These are phyloP conservation scores for Gymnothorax reevesii DNA, from an alignment of 2,797 vertebrate species.

Conservation along the genomic window DNA sequence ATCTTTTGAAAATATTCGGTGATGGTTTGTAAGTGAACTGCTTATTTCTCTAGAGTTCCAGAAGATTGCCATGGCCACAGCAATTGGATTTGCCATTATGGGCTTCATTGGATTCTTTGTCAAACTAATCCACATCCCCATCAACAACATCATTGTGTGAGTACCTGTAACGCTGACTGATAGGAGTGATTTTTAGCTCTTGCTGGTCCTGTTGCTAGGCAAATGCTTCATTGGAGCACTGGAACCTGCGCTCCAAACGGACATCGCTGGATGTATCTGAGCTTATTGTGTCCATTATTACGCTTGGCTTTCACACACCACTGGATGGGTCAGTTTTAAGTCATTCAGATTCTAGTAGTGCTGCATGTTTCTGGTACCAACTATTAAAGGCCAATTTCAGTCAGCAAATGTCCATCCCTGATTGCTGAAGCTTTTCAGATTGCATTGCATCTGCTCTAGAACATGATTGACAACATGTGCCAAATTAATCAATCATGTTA, in stretches of 20 bases:
- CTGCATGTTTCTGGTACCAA: neutral
- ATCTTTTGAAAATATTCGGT: neutral
- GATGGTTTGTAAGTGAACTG: neutral
- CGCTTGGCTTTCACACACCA: neutral
- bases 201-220: no score
- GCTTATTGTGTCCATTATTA: neutral
- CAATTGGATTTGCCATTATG: slow-evolving; percentile 99
- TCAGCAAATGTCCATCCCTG: neutral
- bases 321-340: neutral
- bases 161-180: slow-evolving; percentile 55
- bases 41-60: slow-evolving; percentile 83
- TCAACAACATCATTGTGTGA: slow-evolving; percentile 99
- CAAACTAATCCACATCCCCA: slow-evolving; percentile 97
- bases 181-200: no score
- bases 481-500: neutral
- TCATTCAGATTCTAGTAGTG: neutral
- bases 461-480: neutral
- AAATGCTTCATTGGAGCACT: neutral
- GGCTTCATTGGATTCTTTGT: slow-evolving; percentile 99
- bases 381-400: neutral
- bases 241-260: neutral
- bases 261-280: neutral
- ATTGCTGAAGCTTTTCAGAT: neutral
- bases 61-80: slow-evolving; percentile 99
- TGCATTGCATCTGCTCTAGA: neutral